phyloP scores from a whole-genome alignment of 2,797 vertebrate genomes.

The Arremon aurantiirostris region DNA sequence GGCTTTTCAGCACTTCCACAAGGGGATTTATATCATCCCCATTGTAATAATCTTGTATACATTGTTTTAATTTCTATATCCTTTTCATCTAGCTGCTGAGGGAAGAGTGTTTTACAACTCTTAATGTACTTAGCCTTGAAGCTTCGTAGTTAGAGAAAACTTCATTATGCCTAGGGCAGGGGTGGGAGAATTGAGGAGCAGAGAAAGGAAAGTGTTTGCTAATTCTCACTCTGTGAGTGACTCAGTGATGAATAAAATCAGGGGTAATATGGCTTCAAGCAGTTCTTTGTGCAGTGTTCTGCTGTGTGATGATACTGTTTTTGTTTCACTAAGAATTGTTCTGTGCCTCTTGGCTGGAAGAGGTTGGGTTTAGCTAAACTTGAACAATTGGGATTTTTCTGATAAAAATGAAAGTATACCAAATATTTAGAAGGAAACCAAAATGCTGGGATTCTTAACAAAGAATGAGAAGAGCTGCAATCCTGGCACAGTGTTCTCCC shows the following conservation, averaged over 20 bases:
- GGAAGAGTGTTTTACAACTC: neutral
- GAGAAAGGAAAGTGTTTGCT: neutral
- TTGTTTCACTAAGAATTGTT: neutral
- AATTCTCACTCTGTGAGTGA: neutral
- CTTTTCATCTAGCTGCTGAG: constrained; percentile 15
- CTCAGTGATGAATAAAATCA: neutral
- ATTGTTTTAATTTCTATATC: constrained; percentile 51
- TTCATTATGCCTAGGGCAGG: constrained; percentile 28
- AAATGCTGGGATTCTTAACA: neutral
- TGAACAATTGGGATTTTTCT: neutral
- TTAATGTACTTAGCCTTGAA: constrained; percentile 22
- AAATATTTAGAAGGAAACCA: neutral
- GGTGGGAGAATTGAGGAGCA: neutral
- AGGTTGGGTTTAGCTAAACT: neutral
- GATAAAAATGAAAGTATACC: neutral
- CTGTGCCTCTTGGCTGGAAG: neutral
- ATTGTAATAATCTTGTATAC: constrained; percentile 7
- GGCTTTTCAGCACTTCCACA: constrained; percentile 17
- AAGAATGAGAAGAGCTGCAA: neutral
- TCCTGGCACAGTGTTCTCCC: neutral
- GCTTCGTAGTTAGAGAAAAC: neutral
- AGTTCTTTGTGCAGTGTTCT: neutral
- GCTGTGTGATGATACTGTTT: neutral
- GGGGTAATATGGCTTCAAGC: neutral
- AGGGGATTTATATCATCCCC: neutral